phyloP scores from a whole-genome alignment of 2,113 vertebrate genomes.

The Ceyx margarethae region DNA sequence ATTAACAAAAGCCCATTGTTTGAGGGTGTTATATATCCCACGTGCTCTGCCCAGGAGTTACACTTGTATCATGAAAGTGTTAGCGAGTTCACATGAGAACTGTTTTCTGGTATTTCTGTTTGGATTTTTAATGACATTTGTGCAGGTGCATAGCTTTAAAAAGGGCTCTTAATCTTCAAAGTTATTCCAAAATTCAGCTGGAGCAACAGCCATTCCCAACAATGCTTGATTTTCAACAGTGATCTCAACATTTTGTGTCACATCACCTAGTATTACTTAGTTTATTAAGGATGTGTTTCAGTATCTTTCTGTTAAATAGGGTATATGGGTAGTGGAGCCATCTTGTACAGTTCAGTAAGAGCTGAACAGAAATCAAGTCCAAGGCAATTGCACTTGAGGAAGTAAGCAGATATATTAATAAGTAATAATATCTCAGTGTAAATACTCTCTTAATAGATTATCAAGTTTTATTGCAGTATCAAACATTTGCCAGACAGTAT shows the following conservation, averaged over 20 bases:
- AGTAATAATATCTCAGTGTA: not conserved
- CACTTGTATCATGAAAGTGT: not conserved
- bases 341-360: not conserved
- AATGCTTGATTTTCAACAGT: not conserved
- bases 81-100: not conserved
- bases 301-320: not conserved
- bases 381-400: not conserved
- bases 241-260: not conserved
- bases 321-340: too few species aligned
- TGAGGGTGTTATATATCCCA: not conserved
- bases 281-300: not conserved
- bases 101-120: not conserved
- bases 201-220: not conserved
- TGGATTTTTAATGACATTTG: not conserved
- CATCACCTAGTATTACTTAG: not conserved
- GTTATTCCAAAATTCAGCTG: not conserved
- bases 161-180: not conserved
- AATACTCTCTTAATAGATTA: not conserved
- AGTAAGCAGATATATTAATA: not conserved
- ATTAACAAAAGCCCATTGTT: conserved; percentile 58
- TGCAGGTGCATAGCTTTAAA: not conserved
- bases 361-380: not conserved
- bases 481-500: not conserved
- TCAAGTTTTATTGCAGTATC: not conserved
- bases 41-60: not conserved